Base-by-base conservation (phyloP, 2,797 vertebrate genomes). In the Pagetopsis macropterus region DNA sequence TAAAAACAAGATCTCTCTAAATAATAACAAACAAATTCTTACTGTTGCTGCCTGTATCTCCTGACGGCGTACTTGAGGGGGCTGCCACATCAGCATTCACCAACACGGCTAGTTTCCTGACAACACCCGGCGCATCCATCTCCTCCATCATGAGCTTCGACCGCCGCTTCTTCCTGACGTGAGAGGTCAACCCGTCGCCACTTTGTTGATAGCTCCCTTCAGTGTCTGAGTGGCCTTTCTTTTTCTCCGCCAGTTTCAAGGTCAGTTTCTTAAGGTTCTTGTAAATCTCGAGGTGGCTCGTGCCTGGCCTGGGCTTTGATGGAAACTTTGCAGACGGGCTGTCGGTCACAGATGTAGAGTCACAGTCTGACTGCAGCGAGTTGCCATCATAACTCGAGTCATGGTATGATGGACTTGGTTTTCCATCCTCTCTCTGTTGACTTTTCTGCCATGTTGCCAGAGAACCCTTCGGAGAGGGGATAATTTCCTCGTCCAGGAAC, bases 271-370 rank as follows among this genome's bases (percentile, higher is more conserved):
- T 95, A 27, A 95, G 88, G 73, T 96, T 96, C 81, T 96, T 95
- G 69, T 96, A 96, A 66, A 97, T 95, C 82, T 97, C 96, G 46
- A 95, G 79, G 79, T 96, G 95, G 40, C 94, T 95, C 0, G 93
- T 88, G 9, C 91, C 92, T 3, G 94, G 90, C 27, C 87, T 90
- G 46, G 92, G 88, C 63, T 93, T 92, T 1, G 93, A 50, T 3
- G 82, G 86, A 0, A 88, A 75, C 76, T 88, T 91, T 2, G 81
- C 41, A 16, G 82, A 65, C 0, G 76, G 46, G 48, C 61, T 75
- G 49, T 85, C 82, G 0, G 31, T 56, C 17, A 37, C 37, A 58
- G 86, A 75, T 2, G 45, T 2, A 10, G 74, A 45, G 31, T 83
- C 67, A 9, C 43, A 43, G n/a, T 84, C 84, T 0, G 76, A 62